A percentile compares a stretch with the other conserved stretches of the same genome.
These are phyloP conservation scores for Phrynocephalus forsythii DNA, from an alignment of 2,797 vertebrate genomes.

Conservation along the genomic window DNA sequence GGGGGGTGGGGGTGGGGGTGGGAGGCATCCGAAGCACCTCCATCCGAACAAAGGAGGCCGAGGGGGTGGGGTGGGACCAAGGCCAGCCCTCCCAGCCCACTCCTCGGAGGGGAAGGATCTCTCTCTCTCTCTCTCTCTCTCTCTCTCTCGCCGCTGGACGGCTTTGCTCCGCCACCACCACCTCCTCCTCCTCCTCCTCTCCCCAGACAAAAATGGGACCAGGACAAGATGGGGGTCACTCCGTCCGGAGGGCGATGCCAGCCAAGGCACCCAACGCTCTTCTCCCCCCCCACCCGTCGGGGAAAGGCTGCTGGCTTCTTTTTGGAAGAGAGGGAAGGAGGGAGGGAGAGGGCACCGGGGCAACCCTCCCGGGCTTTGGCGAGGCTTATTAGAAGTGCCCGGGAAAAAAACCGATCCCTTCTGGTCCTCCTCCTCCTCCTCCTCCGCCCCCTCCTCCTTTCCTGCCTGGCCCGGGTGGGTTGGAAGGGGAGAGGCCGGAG, in stretches of 20 bases:
- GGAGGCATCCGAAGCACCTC: conserved; percentile 26
- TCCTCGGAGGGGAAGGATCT: conserved; percentile 3
- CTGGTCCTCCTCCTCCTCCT: too few relatives aligned
- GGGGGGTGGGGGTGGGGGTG: too few relatives aligned
- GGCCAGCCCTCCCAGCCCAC: neutral
- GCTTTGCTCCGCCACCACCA: neutral
- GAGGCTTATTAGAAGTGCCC: neutral
- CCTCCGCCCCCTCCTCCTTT: too few relatives aligned
- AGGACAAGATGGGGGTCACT: neutral
- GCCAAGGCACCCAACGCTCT: neutral
- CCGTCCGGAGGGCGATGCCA: neutral
- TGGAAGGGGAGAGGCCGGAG: neutral
- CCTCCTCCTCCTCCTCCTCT: too few relatives aligned
- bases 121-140: too few relatives aligned
- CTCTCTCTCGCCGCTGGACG: neutral
- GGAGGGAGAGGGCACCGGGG: too few relatives aligned
- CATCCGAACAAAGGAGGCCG: conserved; percentile 39
- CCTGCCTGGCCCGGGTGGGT: neutral
- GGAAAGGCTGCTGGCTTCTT: neutral
- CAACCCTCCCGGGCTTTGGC: neutral
- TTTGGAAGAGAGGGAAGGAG: too few relatives aligned
- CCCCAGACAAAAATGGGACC: neutral
- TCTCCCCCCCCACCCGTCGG: neutral
- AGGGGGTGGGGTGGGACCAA: conserved; percentile 8
- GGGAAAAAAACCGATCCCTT: neutral